Evolutionary conservation across 2,888 invertebrate genomes (phyloP).

Genomic region (Ypsolopha scabrella): DNA sequence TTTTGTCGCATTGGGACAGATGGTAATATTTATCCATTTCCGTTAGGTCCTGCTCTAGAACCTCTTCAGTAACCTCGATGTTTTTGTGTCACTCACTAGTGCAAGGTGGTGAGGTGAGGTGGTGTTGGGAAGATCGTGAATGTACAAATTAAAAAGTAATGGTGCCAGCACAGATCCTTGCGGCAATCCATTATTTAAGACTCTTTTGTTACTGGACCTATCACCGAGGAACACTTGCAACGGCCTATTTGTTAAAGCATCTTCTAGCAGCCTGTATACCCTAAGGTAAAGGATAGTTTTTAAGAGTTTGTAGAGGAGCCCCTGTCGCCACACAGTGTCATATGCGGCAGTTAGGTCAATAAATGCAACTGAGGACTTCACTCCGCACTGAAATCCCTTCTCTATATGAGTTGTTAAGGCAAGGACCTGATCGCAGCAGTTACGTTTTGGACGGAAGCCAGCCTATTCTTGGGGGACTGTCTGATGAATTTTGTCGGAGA

Average conservation of each 20-base stretch:
- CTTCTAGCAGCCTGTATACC: not conserved
- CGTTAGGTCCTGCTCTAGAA: not conserved
- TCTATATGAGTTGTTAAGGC: not conserved
- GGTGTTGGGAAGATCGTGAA: not conserved
- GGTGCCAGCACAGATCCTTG: slow-evolving; percentile 4
- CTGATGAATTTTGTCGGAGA: not conserved
- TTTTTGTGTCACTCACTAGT: not conserved
- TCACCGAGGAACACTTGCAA: not conserved
- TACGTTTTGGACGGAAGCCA: not conserved
- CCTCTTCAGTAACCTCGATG: not conserved
- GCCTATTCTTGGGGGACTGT: not conserved
- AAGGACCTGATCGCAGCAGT: slow-evolving; percentile 4
- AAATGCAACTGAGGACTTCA: not conserved
- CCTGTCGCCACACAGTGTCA: slow-evolving; percentile 4
- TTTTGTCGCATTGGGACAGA: too few species aligned
- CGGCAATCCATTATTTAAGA: slow-evolving; percentile 1
- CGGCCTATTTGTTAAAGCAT: not conserved
- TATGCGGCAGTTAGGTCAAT: slow-evolving; percentile 4
- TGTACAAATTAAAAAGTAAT: too few species aligned
- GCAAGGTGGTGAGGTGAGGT: not conserved
- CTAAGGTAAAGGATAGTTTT: not conserved
- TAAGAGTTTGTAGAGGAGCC: not conserved
- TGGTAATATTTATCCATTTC: not conserved
- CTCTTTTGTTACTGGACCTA: not conserved
- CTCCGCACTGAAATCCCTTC: not conserved